Conservation (phyloP, 2,888 invertebrate species). For the Eilema sororculum region DNA sequence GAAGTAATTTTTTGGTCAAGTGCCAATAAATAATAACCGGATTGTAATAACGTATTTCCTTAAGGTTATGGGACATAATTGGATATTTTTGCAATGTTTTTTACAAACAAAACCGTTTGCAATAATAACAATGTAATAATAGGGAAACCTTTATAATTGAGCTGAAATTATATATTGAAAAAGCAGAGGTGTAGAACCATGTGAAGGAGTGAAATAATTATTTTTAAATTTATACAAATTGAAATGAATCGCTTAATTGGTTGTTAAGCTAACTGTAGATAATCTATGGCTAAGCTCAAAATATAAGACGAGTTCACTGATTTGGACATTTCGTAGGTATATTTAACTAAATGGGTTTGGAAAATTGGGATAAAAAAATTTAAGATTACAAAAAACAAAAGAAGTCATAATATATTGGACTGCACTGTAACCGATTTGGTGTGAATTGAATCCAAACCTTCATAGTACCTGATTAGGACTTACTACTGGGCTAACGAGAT, state of each 20-base stretch:
- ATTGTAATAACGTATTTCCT: constrained; percentile 40
- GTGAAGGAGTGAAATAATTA: not conserved
- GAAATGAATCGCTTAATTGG: not conserved
- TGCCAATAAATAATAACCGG: constrained; percentile 36
- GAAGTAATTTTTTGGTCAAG: constrained; percentile 39
- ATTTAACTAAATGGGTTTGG: too few species aligned
- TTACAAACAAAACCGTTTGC: not conserved
- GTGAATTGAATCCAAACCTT: too few species aligned
- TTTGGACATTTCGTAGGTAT: not conserved
- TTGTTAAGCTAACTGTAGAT: too few species aligned
- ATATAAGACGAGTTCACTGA: not conserved
- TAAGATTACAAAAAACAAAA: too few species aligned
- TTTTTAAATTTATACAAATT: not conserved
- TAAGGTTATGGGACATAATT: constrained; percentile 23
- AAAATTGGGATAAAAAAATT: too few species aligned
- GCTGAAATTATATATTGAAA: not conserved
- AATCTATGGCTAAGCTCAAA: not conserved
- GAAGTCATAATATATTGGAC: too few species aligned
- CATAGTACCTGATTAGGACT: too few species aligned
- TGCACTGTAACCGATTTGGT: too few species aligned
- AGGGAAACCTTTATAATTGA: not conserved
- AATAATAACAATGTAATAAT: not conserved
- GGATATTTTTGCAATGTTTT: constrained; percentile 11
- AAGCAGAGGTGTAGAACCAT: not conserved
- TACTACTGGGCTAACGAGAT: not conserved